phyloP scores from a whole-genome alignment of 1,140 invertebrate species.

The Aphelenchoides fujianensis region DNA sequence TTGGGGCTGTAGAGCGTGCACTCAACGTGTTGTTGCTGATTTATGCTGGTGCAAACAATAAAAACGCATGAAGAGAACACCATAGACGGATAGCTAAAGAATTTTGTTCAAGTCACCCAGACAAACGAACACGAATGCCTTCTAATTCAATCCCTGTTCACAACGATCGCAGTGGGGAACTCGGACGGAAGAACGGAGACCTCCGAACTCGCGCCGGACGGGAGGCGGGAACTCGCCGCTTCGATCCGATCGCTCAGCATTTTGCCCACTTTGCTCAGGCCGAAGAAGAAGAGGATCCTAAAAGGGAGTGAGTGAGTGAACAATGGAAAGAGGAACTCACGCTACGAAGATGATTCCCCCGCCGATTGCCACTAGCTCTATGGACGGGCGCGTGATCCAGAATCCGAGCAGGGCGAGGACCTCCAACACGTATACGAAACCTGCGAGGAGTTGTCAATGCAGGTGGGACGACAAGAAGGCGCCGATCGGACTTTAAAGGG shows the following conservation, averaged over 20 bases:
- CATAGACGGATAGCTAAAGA: too few species aligned
- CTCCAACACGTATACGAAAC: slow-evolving; percentile 47
- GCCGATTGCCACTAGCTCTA: slow-evolving; percentile 24
- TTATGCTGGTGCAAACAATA: too few species aligned
- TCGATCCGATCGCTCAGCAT: slow-evolving; percentile 18
- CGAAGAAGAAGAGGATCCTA: neutral
- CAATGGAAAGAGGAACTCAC: slow-evolving; percentile 5
- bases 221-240: neutral
- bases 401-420: slow-evolving; percentile 49
- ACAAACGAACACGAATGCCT: too few species aligned
- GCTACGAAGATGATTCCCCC: slow-evolving; percentile 26
- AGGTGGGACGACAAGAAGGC: slow-evolving; percentile 52
- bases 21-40: too few species aligned
- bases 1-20: too few species aligned
- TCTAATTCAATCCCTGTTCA: neutral
- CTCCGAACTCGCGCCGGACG: neutral
- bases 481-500: slow-evolving; percentile 37
- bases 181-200: neutral
- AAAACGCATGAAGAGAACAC: too few species aligned
- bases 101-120: too few species aligned
- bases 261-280: neutral
- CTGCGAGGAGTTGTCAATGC: slow-evolving; percentile 47
- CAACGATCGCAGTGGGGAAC: neutral
- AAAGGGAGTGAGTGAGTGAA: neutral
- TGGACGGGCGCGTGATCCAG: slow-evolving; percentile 25